Base-by-base conservation (phyloP, 2,797 vertebrate species). In the Craterocephalus amniculus region DNA sequence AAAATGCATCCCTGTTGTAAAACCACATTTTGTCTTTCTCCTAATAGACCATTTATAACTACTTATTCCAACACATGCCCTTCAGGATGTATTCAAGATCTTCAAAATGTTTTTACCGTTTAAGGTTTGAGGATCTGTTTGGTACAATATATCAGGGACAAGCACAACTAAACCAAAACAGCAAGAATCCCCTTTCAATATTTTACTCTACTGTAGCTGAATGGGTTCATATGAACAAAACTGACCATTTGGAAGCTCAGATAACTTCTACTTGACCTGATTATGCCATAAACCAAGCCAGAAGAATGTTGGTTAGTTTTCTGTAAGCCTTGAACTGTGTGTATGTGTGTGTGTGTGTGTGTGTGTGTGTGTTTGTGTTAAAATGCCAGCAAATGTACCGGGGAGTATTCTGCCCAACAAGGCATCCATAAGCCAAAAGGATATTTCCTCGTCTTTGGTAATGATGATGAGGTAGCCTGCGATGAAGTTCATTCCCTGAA, bases 401-500 rank as follows among this genome's bases (percentile, higher is more conserved):
- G 97, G 96, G 29, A 99, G 90, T 83, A 99, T 97, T 77, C 91
- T 94, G 77, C 95, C 95, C 88, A 99, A 72, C 67, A 99, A 93
- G 27, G 97, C 96, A 48, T 99, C 97, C 76, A 99, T 84, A 58
- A 99, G 93, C 97, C 98, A 99, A 79, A 99, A 99, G 1, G 97
- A 95, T 43, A 96, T 95, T 63, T 99, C 97, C 81, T 98, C 97
- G 9, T 95, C 95, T 90, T 96, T 96, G 31, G 97, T 97, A 77
- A 98, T 94, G 71, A 99, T 95, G 73, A 99, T 94, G 74, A 99
- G 94, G 81, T 98, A 98, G 18, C 98, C 97, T 7, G 96, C 96
- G 60, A 99, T 94, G 84, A 99, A 98, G 88, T 98, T 99, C 98
- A 98, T 98, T 55, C 97, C 98, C 97, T 99, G 90, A 61, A 94